Base-by-base conservation (phyloP, 2,113 vertebrate genomes). In the Coregonus clupeaformis region DNA sequence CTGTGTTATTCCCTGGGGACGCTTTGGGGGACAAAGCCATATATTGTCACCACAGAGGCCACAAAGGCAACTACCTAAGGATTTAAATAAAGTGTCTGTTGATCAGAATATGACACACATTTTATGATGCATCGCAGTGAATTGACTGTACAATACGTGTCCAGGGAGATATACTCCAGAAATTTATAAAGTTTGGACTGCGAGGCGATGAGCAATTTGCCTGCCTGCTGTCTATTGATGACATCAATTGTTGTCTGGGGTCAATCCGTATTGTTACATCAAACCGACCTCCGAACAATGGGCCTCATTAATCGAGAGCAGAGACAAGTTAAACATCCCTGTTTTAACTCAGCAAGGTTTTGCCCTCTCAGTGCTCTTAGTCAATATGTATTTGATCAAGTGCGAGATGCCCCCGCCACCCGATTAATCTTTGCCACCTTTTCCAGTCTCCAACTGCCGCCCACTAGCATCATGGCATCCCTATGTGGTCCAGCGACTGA, bases 361-460 rank as follows among this genome's bases (percentile, higher is more conserved):
- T 74, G 80, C 78, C 64, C 80, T 76, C 77, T 88, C 77, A 60
- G 70, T 82, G 76, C 71, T 86, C 78, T 82, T 80, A 80, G 84
- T 91, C 90, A 87, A 87, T 90, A 84, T 25, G 62, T 62, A 86
- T 90, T 87, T 88, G 84, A 91, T 92, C 86, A 91, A 88, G 88
- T 83, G 74, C 68, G 76, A 75, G 73, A 84, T 80, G 69, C 71
- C 69, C 77, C 71, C 73, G 81, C 77, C 16, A 5, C 71, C 73
- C 30, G 81, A 92, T 92, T 89, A 84, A 90, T 91, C 88, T 89
- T 74, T 82, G 82, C 83, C 73, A 85, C 81, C 83, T 88, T 80
- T 80, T 59, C 16, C 60, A 77, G 83, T 83, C 82, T 76, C 76
- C 78, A 82, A 81, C 69, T 52, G 73, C 84, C 82, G 71, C 89